A percentile compares a stretch with the other conserved stretches of the same genome.
Evolutionary conservation across 2,888 invertebrate species (phyloP).

Genomic region (Dendrolimus houi): DNA sequence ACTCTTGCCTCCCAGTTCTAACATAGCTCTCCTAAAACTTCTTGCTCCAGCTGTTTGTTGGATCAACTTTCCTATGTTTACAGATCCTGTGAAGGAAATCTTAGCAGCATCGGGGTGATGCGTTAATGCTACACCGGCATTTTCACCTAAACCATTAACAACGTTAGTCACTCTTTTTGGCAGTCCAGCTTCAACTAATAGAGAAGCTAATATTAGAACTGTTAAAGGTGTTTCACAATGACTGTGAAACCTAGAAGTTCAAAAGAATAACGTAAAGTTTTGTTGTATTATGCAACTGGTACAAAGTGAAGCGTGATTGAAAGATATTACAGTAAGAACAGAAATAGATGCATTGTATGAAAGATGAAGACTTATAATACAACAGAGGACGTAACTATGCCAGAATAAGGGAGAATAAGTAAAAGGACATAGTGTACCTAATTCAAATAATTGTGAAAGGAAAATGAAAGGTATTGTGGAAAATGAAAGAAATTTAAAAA

Average conservation of each 20-base stretch:
- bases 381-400: too few species aligned
- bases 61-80: conserved; percentile 72
- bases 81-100: conserved; percentile 83
- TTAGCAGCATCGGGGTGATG: conserved; percentile 85
- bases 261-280: not conserved
- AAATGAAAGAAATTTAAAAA: not conserved
- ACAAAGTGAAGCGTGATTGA: too few species aligned
- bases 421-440: too few species aligned
- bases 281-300: not conserved
- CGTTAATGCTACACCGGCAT: conserved; percentile 85
- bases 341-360: too few species aligned
- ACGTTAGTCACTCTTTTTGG: conserved; percentile 94
- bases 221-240: conserved; percentile 93
- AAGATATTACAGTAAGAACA: too few species aligned
- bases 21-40: conserved; percentile 86
- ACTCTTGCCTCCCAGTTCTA: conserved; percentile 93
- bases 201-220: conserved; percentile 87
- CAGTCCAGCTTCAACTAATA: conserved; percentile 90
- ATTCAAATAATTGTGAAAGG: too few species aligned
- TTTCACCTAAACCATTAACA: conserved; percentile 88
- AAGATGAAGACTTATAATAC: too few species aligned
- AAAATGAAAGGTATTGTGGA: too few species aligned
- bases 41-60: conserved; percentile 83
- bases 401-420: too few species aligned
- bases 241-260: conserved; percentile 80